Base-by-base conservation (phyloP, 2,797 vertebrate species). In the Micrastur ruficollis region DNA sequence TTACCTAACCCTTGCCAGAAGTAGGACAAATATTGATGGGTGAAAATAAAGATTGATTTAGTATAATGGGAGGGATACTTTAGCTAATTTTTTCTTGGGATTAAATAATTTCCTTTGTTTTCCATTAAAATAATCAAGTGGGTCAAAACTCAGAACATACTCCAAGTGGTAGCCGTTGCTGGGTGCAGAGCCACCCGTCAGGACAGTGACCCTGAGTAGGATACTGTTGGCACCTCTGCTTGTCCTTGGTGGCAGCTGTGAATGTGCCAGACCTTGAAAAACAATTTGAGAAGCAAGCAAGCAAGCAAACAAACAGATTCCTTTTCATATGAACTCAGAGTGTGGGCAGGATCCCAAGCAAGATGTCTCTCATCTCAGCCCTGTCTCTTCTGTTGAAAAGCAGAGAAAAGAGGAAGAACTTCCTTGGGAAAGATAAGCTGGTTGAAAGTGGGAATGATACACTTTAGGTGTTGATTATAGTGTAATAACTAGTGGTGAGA, bases 241-340 rank as follows among this genome's bases (percentile, higher is more conserved):
- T 36, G 78, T 89, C 90, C 72, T 26, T 3, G 3, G 65, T 59
- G 93, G 59, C 85, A 91, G 59, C 79, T 90, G 50, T 85, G 76
- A 87, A 63, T 91, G 75, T 56, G 84, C 86, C 94, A 96, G 91
- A 92, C 74, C 75, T 91, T 93, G 85, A 79, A 85, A 97, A 92
- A 95, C 90, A 94, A 86, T 93, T 84, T 80, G 88, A 96, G 88
- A 88, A 90, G 52, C 38, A 84, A 92, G 81, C 52, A 94, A 95
- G 95, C 92, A 94, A 93, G 90, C 79, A 97, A 96, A 91, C 84
- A 95, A 96, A 94, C 87, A 95, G 93, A 96, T 95, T 96, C 93
- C 74, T 95, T 95, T 90, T 97, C 71, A 58, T 90, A 95, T 90
- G 92, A 95, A 95, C 88, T 97, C 92, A 94, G 73, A 92, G 61